A percentile compares a stretch with the other conserved stretches of the same genome.
These are phyloP conservation scores for Orgyia antiqua DNA, from an alignment of 2,888 invertebrate genomes.

Conservation along the genomic window DNA sequence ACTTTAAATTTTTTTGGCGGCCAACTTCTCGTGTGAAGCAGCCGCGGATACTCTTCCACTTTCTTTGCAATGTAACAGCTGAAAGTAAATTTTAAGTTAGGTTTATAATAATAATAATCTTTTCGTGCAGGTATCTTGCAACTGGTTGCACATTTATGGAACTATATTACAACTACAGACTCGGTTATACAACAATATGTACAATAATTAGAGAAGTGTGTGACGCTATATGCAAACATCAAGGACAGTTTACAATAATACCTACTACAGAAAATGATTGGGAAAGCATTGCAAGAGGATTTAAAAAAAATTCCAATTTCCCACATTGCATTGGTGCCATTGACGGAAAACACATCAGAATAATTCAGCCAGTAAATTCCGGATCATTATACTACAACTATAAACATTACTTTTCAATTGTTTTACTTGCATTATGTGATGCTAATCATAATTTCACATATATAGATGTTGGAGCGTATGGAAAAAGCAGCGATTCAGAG, in stretches of 20 bases:
- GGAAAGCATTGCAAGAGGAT: conserved; percentile 9
- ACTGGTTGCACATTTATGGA: conserved; percentile 12
- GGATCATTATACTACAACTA: conserved; percentile 16
- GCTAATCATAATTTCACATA: conserved; percentile 7
- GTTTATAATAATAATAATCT: too few relatives aligned
- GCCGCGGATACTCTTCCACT: conserved; percentile 18
- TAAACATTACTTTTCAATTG: conserved; percentile 14
- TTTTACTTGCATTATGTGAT: conserved; percentile 16
- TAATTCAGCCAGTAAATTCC: conserved; percentile 9
- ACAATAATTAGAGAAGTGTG: conserved; percentile 13
- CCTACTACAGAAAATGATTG: conserved; percentile 9
- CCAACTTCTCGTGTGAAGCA: conserved; percentile 17
- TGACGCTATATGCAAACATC: conserved; percentile 10
- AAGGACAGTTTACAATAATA: conserved; percentile 5
- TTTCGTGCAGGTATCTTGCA: conserved; percentile 14
- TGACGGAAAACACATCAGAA: conserved; percentile 6
- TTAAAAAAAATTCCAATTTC: conserved; percentile 5
- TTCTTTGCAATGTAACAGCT: conserved; percentile 13
- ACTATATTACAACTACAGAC: conserved; percentile 11
- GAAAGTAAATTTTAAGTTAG: too few relatives aligned
- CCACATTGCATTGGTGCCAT: conserved; percentile 5
- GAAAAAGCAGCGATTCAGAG: conserved; percentile 11
- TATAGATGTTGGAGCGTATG: conserved; percentile 12
- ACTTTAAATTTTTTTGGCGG: conserved; percentile 11
- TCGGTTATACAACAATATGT: conserved; percentile 12